These are phyloP conservation scores for Platycnemis pennipes DNA, from an alignment of 2,888 invertebrate species.

Conservation along the genomic window DNA sequence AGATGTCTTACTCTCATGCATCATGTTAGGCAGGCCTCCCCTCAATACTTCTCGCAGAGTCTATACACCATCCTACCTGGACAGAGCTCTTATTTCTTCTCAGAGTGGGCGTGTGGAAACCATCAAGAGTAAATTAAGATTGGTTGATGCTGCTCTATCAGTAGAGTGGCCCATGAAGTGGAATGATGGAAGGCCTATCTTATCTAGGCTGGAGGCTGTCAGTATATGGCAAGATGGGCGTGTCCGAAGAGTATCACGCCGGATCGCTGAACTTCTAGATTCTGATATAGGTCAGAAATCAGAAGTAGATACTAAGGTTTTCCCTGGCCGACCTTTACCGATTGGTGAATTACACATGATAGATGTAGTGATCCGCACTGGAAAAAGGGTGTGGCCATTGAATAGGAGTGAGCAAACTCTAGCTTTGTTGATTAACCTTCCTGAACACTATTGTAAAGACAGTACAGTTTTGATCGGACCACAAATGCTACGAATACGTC, in stretches of 20 bases:
- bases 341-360: slow-evolving; percentile 82
- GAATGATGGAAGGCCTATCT: slow-evolving; percentile 44
- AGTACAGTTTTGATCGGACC: slow-evolving; percentile 82
- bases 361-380: slow-evolving; percentile 82
- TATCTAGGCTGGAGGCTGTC: neutral
- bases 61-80: slow-evolving; percentile 83
- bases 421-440: slow-evolving; percentile 83
- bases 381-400: slow-evolving; percentile 78
- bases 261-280: slow-evolving; percentile 77
- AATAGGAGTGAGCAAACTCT: slow-evolving; percentile 78
- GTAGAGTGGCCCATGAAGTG: slow-evolving; percentile 54
- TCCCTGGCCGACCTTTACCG: slow-evolving; percentile 81
- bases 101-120: slow-evolving; percentile 13
- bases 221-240: slow-evolving; percentile 81
- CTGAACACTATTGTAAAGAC: slow-evolving; percentile 84
- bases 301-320: slow-evolving; percentile 77
- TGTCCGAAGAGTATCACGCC: slow-evolving; percentile 80
- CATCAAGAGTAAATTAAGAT: slow-evolving; percentile 75
- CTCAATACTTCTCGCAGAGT: slow-evolving; percentile 82
- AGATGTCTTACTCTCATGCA: slow-evolving; percentile 84
- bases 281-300: slow-evolving; percentile 11
- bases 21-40: slow-evolving; percentile 84
- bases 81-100: slow-evolving; percentile 76
- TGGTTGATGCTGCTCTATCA: slow-evolving; percentile 49
- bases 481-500: slow-evolving; percentile 83